phyloP scores from a whole-genome alignment of 2,113 vertebrate genomes.

The Dipodomys stephensi region DNA sequence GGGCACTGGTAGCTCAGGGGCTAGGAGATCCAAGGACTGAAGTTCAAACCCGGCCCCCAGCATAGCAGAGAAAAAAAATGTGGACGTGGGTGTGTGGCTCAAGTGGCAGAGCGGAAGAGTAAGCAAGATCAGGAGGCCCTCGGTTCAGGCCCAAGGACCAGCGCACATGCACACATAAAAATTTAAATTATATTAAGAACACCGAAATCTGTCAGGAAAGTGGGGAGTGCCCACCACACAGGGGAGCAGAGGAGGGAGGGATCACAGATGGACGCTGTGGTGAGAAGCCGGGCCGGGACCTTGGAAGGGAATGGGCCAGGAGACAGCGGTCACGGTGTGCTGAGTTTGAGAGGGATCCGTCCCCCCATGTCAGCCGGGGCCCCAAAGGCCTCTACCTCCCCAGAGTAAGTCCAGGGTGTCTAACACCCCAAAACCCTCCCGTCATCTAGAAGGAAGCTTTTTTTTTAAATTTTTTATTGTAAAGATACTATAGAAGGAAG shows the following conservation, averaged over 20 bases:
- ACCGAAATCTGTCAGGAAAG: too few species aligned
- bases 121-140: too few species aligned
- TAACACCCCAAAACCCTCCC: background rate
- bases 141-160: background rate
- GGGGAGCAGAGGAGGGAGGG: too few species aligned
- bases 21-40: too few species aligned
- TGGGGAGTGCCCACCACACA: background rate
- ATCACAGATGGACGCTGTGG: too few species aligned
- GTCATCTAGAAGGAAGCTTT: background rate
- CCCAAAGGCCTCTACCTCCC: background rate
- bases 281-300: background rate
- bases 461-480: too few species aligned
- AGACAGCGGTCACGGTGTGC: background rate
- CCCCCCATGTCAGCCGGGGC: background rate
- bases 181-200: background rate
- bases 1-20: background rate
- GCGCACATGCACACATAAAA: background rate
- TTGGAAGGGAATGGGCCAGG: fast-evolving
- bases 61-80: background rate
- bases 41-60: too few species aligned
- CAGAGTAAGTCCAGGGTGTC: too few species aligned
- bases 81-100: background rate
- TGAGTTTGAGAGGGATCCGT: background rate
- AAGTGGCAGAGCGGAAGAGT: too few species aligned
- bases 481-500: too few species aligned